Base-by-base conservation (phyloP, 2,797 vertebrate species). In the Loris lydekkerianus region DNA sequence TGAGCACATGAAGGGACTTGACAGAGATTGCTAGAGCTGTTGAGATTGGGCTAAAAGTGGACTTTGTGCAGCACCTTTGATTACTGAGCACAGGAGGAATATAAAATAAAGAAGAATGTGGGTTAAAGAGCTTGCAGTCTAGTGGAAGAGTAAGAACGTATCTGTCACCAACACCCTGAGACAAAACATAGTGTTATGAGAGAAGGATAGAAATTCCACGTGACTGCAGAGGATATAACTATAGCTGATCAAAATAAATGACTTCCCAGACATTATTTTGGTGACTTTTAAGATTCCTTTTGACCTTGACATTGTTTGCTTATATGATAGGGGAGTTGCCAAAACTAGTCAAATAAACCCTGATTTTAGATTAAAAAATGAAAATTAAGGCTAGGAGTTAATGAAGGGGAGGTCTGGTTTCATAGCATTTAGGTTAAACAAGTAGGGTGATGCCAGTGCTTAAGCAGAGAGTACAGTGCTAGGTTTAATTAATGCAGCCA, bases 311-410 rank as follows among this genome's bases (percentile, higher is more conserved):
- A 92, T 65, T 92, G 65, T 80, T 88, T 95, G 80, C 53, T 92
- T 88, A 9, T 73, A 10, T 87, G 34, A 25, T 65, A 34, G 49
- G 70, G 53, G 63, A 25, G 27, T 65, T 86, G 21, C 34, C 40
- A 86, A 80, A 72, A 91, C 18, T 40, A 67, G 83, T 94, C 43
- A 60, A 13, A 25, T 49, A 81, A 86, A 89, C 67, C 53, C 63
- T 69, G 43, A 53, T 90, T 97, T 93, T 95, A 72, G 73, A 65
- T 89, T 88, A 67, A 75, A 92, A 78, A 80, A 23, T 83, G 77
- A 77, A 89, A 89, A 78, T 95, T 67, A 70, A 76, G 77, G 61
- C 5, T 53, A 82, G 43, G 63, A 29, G 40, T 60, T 58, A 72
- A 76, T 63, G 76, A 70, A 70, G 2, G 10, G 72, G 8, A 67